Evolutionary conservation across 2,797 vertebrate species (phyloP), one percentile per base, ranked within the genome.

Genomic region (Kryptolebias ocellatus): DNA sequence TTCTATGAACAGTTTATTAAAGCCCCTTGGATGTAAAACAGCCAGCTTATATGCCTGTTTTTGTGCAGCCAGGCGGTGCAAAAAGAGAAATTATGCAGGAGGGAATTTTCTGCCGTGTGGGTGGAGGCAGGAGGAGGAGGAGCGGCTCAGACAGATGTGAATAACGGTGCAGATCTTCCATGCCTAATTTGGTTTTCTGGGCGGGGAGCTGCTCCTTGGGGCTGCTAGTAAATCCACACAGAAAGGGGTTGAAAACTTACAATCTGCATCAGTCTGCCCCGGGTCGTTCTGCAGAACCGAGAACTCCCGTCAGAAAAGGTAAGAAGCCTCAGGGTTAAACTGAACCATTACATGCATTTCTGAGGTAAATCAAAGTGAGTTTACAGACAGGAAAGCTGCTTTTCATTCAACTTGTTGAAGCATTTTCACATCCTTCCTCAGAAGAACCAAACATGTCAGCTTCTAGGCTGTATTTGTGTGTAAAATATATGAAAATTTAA

Each of bases 111-210:
- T 53, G n/a, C 27, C 17, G 5, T 18, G 2, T 64, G 67, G 54
- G 58, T 9, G 9, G 34, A 9, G 9, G 34, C 4, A 34, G 11
- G 8, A 31, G 55, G 49, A 58, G 72, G 47, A 47, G 56, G 53
- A 52, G 60, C 61, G 57, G 50, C 20, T 53, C 42, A 53, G 52
- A 64, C 74, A 80, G 76, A 92, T 74, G 83, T 87, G 82, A 84
- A 58, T 78, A 90, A 87, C 78, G 76, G 74, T 75, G 76, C 68
- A 78, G 79, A 86, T 65, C 84, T 88, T 76, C 71, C 42, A 89
- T 39, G 70, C 90, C 89, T 87, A 88, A 92, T 89, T 92, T 90
- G 89, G 87, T 80, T 78, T 72, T 66, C 78, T 83, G 90, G 89
- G 91, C 83, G 90, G 79, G 74, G 87, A 78, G 42, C 37, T 57